Percentiles rank a stretch among this genome's conserved stretches.
Conservation (phyloP, 2,797 vertebrate genomes). For the Sternotherus odoratus region DNA sequence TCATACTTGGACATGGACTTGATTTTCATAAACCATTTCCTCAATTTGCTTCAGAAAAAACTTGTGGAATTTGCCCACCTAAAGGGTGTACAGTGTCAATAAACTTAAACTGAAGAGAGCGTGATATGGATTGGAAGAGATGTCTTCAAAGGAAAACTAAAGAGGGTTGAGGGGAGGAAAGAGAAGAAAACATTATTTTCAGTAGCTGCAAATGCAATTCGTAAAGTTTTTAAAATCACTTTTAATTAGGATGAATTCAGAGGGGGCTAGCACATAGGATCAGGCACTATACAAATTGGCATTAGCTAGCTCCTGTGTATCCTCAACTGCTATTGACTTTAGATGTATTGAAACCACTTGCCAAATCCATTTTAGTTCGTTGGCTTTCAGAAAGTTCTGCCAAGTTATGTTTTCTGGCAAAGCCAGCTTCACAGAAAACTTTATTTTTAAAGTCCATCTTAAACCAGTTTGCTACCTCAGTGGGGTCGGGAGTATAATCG, state of each 20-base stretch:
- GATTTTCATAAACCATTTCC: slow-evolving; percentile 91
- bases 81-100: slow-evolving; percentile 96
- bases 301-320: neutral
- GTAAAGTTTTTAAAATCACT: neutral
- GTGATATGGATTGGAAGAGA: slow-evolving; percentile 97
- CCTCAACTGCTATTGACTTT: neutral
- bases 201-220: neutral
- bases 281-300: neutral
- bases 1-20: slow-evolving; percentile 85
- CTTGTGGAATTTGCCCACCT: slow-evolving; percentile 95
- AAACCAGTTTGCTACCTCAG: neutral
- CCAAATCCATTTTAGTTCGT: neutral
- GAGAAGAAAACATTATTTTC: slow-evolving; percentile 11
- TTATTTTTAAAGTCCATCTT: neutral
- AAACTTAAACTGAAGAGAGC: slow-evolving; percentile 96
- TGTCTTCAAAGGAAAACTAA: slow-evolving; percentile 96
- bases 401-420: accelerated
- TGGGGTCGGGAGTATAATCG: neutral
- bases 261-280: neutral
- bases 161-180: neutral
- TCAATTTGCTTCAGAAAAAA: slow-evolving; percentile 97
- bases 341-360: neutral
- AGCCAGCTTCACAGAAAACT: neutral
- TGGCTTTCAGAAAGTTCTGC: neutral
- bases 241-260: neutral